Percentiles rank a stretch among this genome's conserved stretches.
phyloP scores from a whole-genome alignment of 2,113 vertebrate species.

The Hippolais icterina region DNA sequence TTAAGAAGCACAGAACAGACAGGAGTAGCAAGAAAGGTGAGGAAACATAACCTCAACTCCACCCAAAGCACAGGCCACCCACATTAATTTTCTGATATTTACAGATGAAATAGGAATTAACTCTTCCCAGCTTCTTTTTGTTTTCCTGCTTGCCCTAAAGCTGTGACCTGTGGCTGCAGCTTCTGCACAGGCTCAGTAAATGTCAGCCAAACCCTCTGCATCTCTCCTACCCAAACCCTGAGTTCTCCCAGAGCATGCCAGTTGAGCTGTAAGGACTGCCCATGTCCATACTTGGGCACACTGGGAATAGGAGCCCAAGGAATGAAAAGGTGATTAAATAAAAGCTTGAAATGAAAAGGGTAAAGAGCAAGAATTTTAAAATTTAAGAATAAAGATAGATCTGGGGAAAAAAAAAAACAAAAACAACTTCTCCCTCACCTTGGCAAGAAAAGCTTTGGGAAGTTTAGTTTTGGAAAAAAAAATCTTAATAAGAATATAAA shows the following conservation, averaged over 20 bases:
- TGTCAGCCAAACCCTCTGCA: not conserved
- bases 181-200: not conserved
- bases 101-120: not conserved
- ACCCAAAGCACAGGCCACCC: slow-evolving; percentile 30
- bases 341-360: not conserved
- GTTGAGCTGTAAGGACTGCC: not conserved
- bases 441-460: not conserved
- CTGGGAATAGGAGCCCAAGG: not conserved
- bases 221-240: not conserved
- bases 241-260: accelerated
- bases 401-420: not conserved
- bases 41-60: slow-evolving; percentile 15
- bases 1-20: not conserved
- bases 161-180: not conserved
- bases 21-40: slow-evolving; percentile 8
- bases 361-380: not conserved
- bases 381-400: not conserved
- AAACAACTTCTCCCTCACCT: accelerated
- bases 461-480: not conserved
- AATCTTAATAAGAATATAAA: not conserved
- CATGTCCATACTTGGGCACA: not conserved
- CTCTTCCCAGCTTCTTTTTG: not conserved
- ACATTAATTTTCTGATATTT: not conserved
- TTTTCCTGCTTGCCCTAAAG: not conserved
- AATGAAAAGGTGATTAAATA: not conserved